Evolutionary conservation across 2,888 invertebrate genomes (phyloP).

Genomic region (Catocala fraxini): DNA sequence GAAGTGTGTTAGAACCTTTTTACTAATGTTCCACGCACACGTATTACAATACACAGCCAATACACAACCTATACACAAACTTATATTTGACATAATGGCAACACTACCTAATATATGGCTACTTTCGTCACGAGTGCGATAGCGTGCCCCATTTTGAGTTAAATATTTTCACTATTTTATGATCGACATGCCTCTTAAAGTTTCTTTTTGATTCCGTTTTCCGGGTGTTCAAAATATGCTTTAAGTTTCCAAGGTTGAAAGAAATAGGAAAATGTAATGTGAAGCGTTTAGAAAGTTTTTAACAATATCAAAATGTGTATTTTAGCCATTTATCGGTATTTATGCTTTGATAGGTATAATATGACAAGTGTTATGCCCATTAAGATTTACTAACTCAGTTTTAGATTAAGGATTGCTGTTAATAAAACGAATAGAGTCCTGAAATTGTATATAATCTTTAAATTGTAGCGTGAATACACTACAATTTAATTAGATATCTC

Average conservation of each 20-base stretch:
- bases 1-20: conserved; percentile 19
- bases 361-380: too few relatives aligned
- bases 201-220: conserved; percentile 9
- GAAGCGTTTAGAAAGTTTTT: too few relatives aligned
- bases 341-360: too few relatives aligned
- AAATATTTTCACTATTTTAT: conserved; percentile 15
- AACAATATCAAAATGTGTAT: too few relatives aligned
- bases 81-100: conserved; percentile 5
- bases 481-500: too few relatives aligned
- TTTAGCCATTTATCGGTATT: too few relatives aligned
- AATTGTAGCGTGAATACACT: too few relatives aligned
- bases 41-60: background rate
- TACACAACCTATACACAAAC: conserved; percentile 3
- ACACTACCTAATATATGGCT: conserved; percentile 4
- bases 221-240: conserved; percentile 1
- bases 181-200: background rate
- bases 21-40: conserved; percentile 12
- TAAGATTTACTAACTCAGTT: too few relatives aligned
- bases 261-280: background rate
- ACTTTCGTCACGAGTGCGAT: background rate
- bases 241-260: background rate
- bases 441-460: too few relatives aligned
- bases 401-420: too few relatives aligned
- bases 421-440: too few relatives aligned
- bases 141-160: conserved; percentile 7